Percentiles rank a stretch among this genome's conserved stretches.
These are phyloP conservation scores for Acipenser ruthenus DNA, from an alignment of 2,797 vertebrate genomes.

Conservation along the genomic window DNA sequence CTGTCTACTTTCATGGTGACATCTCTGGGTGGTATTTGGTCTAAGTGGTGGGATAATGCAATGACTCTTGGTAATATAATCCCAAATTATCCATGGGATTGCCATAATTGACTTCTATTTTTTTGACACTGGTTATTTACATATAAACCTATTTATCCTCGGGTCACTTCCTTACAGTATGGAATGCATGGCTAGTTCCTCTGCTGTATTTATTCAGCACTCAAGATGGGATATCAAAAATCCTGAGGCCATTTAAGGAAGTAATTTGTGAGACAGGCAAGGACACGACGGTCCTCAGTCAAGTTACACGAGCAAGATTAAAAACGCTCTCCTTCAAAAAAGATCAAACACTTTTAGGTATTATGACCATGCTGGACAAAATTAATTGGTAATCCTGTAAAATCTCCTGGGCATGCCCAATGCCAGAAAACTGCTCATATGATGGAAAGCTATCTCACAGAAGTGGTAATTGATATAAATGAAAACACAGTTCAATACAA, in stretches of 20 bases:
- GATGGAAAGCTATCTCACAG: not conserved
- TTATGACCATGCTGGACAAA: not conserved
- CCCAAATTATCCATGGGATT: no score
- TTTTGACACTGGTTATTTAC: no score
- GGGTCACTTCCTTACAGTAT: not conserved
- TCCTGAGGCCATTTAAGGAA: not conserved
- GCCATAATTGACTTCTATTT: no score
- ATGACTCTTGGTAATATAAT: no score
- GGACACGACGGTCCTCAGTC: not conserved
- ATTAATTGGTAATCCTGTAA: constrained; percentile 1
- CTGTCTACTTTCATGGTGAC: no score
- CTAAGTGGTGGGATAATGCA: no score
- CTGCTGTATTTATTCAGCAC: not conserved
- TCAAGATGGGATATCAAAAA: not conserved
- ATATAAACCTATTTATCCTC: no score
- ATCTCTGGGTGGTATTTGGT: no score
- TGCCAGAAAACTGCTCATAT: not conserved
- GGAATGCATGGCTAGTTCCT: not conserved
- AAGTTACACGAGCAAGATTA: not conserved
- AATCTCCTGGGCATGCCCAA: not conserved
- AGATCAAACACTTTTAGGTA: not conserved
- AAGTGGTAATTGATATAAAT: constrained; percentile 8
- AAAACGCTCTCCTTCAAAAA: not conserved
- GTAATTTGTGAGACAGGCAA: not conserved
- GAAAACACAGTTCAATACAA: constrained; percentile 9